Percentiles rank a stretch among this genome's conserved stretches.
Evolutionary conservation across 2,797 vertebrate species (phyloP).

Genomic region (Lutjanus argentimaculatus): DNA sequence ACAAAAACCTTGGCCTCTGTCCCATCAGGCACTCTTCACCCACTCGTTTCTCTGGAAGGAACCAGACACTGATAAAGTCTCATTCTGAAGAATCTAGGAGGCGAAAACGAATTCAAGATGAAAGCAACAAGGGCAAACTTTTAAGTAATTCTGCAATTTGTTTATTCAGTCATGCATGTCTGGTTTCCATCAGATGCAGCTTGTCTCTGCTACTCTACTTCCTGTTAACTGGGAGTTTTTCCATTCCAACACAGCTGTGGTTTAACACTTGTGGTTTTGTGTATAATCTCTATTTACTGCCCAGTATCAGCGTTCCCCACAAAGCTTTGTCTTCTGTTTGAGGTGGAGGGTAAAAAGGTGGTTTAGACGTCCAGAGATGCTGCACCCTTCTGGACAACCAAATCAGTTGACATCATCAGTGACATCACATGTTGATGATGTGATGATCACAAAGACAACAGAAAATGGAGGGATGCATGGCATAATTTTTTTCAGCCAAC

Average conservation of each 20-base stretch:
- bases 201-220: neutral
- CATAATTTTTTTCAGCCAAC: too few relatives aligned
- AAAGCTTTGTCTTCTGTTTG: neutral
- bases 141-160: neutral
- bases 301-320: neutral
- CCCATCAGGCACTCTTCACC: neutral
- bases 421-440: too few relatives aligned
- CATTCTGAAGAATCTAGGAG: neutral
- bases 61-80: accelerated
- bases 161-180: neutral
- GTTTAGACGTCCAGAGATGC: neutral
- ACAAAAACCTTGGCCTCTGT: neutral
- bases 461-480: too few relatives aligned
- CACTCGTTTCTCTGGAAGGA: neutral
- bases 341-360: neutral
- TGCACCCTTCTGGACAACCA: too few relatives aligned
- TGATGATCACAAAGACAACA: too few relatives aligned
- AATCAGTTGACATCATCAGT: too few relatives aligned
- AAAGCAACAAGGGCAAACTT: neutral
- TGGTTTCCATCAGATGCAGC: neutral
- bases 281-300: neutral
- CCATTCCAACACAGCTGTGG: too few relatives aligned
- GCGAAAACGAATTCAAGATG: accelerated
- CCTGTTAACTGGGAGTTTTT: neutral
- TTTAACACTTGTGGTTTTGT: neutral